Conservation (phyloP, 2,113 vertebrate species). For the Osmerus eperlanus region DNA sequence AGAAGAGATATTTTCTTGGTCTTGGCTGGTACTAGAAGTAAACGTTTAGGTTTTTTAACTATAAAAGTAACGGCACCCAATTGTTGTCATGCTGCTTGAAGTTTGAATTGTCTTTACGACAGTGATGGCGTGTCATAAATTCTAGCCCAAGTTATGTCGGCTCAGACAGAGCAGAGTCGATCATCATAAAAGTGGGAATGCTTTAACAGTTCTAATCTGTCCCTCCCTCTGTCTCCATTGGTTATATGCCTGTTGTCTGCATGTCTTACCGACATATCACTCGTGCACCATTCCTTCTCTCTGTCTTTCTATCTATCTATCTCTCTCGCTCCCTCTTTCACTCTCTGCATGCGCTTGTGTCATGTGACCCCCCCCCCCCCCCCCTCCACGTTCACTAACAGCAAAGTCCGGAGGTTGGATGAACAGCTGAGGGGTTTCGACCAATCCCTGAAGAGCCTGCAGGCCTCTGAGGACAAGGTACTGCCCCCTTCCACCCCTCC, state of each 20-base stretch:
- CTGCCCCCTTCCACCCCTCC: conserved; percentile 44
- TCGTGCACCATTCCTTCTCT: background rate
- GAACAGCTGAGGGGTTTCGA: conserved; percentile 88
- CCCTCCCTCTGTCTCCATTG: conserved; percentile 21
- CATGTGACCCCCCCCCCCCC: conserved; percentile 58
- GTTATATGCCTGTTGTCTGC: conserved; percentile 27
- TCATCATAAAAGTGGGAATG: conserved; percentile 40
- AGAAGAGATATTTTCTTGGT: too few species aligned
- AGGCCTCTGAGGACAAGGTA: conserved; percentile 93
- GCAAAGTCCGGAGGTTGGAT: conserved; percentile 83
- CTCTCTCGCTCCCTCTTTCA: conserved; percentile 11
- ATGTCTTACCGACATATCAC: conserved; percentile 23
- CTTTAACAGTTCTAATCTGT: conserved; percentile 24
- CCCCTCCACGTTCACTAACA: conserved; percentile 68
- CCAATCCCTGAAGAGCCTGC: conserved; percentile 89
- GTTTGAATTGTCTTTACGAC: too few species aligned
- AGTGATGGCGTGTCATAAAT: too few species aligned
- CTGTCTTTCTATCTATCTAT: conserved; percentile 11
- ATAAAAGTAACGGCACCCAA: too few species aligned
- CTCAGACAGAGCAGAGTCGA: background rate
- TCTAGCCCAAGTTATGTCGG: background rate
- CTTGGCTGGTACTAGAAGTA: too few species aligned
- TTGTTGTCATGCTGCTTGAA: too few species aligned
- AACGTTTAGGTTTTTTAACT: too few species aligned
- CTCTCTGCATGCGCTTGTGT: conserved; percentile 58